Evolutionary conservation across 2,797 vertebrate species (phyloP), one percentile per base, ranked within the genome.

Genomic region (Darevskia nairensis): DNA sequence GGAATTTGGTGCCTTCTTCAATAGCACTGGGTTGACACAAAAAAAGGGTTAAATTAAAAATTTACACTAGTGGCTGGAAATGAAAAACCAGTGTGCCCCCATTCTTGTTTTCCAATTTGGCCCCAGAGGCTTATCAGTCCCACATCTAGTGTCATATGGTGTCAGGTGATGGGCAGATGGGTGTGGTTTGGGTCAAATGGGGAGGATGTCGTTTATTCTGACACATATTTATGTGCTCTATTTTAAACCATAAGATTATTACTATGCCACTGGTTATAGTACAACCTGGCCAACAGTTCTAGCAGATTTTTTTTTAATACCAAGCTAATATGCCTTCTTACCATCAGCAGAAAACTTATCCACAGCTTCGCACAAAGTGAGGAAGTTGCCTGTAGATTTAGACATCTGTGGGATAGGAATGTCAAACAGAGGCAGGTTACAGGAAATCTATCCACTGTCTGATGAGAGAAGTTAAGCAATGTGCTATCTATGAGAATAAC

Each of bases 301-400:
- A 89, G 75, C 72, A 84, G 61, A 82, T 75, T 0, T 87, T 86
- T 39, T 90, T 39, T 25, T 61, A 83, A 78, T 68, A 10, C 2
- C 78, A 91, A 75, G 85, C 32, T 6, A 4, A 50, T 7, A 32
- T 44, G 35, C 15, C 6, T 10, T 93, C 94, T 95, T 95, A 99
- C 99, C 99, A 90, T 99, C 99, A 84, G 99, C 98, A 95, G 99
- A 99, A 96, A 98, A 99, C 96, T 99, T 99, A 85, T 97, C 96
- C 89, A 99, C 91, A 91, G 98, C 98, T 94, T 99, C 96, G 81
- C 50, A 94, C 90, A 99, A 96, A 78, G 98, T 99, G 84, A 99
- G 98, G 94, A 99, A 99, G 96, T 99, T 99, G 92, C 99, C 99
- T n/a, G 99, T 99, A 82, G 99, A 99, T 96, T 99, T 99, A 92